phyloP scores from a whole-genome alignment of 1,140 invertebrate species.

The Campoletis sonorensis region DNA sequence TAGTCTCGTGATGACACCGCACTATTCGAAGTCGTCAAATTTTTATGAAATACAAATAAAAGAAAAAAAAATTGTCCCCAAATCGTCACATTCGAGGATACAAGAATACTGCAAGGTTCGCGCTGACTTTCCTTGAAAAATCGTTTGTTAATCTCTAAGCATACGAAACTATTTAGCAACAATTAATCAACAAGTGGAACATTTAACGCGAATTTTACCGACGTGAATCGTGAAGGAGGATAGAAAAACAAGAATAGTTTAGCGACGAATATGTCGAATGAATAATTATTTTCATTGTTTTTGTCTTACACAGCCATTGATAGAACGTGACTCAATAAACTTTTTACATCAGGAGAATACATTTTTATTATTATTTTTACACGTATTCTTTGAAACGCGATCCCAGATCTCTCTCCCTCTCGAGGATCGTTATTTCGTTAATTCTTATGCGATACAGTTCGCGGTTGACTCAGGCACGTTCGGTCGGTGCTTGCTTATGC shows the following conservation, averaged over 20 bases:
- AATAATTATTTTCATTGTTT: slow-evolving; percentile 27
- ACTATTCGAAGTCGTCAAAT: too few species aligned
- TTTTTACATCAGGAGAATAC: slow-evolving; percentile 24
- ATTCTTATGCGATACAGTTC: slow-evolving; percentile 46
- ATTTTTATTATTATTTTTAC: too few species aligned
- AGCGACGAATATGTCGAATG: background rate
- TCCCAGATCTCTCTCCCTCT: background rate
- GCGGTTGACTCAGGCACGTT: slow-evolving; percentile 62
- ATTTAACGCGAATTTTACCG: too few species aligned
- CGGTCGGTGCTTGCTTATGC: slow-evolving; percentile 87
- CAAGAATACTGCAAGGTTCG: too few species aligned
- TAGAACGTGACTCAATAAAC: slow-evolving; percentile 38
- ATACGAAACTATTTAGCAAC: too few species aligned
- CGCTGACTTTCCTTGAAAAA: too few species aligned
- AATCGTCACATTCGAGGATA: too few species aligned
- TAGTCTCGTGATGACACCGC: too few species aligned
- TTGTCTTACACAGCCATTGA: slow-evolving; percentile 19
- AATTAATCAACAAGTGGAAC: too few species aligned
- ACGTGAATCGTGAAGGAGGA: background rate
- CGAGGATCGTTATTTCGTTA: slow-evolving; percentile 34
- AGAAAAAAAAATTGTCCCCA: too few species aligned
- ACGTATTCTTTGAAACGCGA: background rate
- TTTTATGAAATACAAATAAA: too few species aligned
- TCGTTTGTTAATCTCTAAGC: too few species aligned
- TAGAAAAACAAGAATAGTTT: background rate